Evolutionary conservation across 2,113 vertebrate species (phyloP), one percentile per base, ranked within the genome.

Genomic region (Myotis brandtii): DNA sequence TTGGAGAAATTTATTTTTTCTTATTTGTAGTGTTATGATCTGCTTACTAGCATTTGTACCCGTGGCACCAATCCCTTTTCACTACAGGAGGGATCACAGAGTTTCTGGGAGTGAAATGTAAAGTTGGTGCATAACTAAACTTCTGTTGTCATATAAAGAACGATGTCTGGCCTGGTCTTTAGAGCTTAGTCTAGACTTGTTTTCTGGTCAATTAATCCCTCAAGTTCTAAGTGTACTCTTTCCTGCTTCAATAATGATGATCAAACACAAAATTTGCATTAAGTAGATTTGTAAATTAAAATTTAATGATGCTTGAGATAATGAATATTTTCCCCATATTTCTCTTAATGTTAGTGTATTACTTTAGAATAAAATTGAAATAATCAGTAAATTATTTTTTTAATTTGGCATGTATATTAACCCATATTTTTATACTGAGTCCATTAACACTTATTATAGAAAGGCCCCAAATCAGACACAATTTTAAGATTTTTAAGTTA

Each of bases 401-500:
- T 69, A 77, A 54, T 43, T 32, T 86, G 2, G 5, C 7, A 30
- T 89, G 9, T 83, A 32, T 50, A 83, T 91, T 95, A 67, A 90
- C 46, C 83, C 67, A 50, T 56, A 11, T 86, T 48, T 88, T 73
- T 95, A n/a, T 81, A 86, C 12, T 89, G 16, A 80, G 9, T 81
- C 84, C 37, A 50, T 27, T 90, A 92, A 5, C 64, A 62, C 1
- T 20, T 87, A 30, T 91, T 30, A 27, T 13, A 89, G 23, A 91
- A 94, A 50, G 9, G 89, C 82, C 25, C 6, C 30, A 48, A 40
- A 80, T 66, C n/a, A 23, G 37, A 72, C 4, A 86, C 94, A 79
- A 95, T 93, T 97, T 89, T n/a, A 95, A 76, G 69, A 52, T 91
- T 97, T 96, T 96, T 92, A 66, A 81, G 20, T 32, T 87, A 88